These are phyloP conservation scores for Hystrix brachyura DNA, from an alignment of 2,113 vertebrate species.

Conservation along the genomic window DNA sequence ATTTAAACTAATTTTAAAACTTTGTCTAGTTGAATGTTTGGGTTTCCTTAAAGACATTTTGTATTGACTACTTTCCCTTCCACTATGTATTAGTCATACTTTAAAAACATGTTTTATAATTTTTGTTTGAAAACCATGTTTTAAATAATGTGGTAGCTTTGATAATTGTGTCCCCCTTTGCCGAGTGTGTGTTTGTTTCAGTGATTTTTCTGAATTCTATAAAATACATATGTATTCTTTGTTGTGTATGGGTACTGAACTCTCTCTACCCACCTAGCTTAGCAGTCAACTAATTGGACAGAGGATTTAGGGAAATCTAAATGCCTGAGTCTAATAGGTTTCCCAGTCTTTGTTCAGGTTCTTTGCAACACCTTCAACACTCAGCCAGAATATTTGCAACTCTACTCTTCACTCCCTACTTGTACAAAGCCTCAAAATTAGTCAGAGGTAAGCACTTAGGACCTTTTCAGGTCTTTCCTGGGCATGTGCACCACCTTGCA, in stretches of 20 bases:
- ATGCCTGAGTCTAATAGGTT: background rate
- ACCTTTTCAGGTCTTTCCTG: background rate
- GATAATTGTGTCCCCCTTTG: background rate
- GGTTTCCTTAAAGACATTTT: background rate
- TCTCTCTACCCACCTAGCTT: background rate
- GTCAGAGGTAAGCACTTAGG: background rate
- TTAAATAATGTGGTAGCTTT: background rate
- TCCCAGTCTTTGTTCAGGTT: background rate
- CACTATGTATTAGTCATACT: background rate
- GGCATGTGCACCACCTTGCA: background rate
- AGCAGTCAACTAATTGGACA: background rate
- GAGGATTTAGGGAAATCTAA: background rate
- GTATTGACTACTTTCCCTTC: background rate
- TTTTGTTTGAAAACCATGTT: conserved; percentile 34
- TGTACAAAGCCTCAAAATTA: background rate
- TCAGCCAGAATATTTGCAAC: background rate
- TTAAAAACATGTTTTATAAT: background rate
- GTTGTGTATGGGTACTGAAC: background rate
- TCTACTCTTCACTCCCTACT: background rate
- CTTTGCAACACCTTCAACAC: background rate
- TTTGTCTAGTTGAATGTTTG: background rate
- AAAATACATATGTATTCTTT: background rate
- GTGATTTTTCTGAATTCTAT: background rate
- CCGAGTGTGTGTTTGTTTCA: background rate
- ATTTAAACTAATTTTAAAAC: background rate